Conservation (phyloP, 2,797 vertebrate genomes). For the Melanotaenia maccullochi region DNA sequence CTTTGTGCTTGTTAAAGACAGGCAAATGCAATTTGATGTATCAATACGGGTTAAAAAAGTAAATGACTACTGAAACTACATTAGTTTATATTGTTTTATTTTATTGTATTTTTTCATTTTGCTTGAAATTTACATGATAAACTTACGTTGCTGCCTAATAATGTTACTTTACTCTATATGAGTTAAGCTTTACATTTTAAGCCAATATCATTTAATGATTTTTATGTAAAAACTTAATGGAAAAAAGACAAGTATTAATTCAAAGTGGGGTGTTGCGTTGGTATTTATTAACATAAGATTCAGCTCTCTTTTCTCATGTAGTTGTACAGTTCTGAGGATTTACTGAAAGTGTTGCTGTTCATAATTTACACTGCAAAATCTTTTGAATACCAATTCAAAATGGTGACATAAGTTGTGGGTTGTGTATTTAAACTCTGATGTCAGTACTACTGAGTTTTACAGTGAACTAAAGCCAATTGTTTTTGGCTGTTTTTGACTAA, state of each 20-base stretch:
- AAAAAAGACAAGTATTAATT: neutral
- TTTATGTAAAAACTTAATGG: neutral
- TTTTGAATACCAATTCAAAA: neutral
- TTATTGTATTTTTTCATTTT: neutral
- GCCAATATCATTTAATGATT: neutral
- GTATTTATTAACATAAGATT: neutral
- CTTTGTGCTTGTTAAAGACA: too few species aligned
- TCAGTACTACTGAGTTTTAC: neutral
- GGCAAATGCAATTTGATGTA: neutral
- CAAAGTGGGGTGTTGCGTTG: neutral
- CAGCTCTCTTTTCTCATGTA: neutral
- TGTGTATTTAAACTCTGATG: neutral
- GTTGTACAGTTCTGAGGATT: neutral
- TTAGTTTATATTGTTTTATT: neutral
- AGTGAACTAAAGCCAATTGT: neutral
- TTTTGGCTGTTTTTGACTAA: neutral
- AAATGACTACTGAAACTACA: neutral
- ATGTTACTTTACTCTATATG: neutral
- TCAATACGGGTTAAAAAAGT: neutral
- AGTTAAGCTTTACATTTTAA: neutral
- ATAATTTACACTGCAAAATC: neutral
- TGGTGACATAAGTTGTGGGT: neutral
- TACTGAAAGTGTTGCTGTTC: neutral
- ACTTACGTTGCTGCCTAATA: neutral
- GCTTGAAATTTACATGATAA: neutral